Base-by-base conservation (phyloP, 2,797 vertebrate species). In the Psittacula derbiana region DNA sequence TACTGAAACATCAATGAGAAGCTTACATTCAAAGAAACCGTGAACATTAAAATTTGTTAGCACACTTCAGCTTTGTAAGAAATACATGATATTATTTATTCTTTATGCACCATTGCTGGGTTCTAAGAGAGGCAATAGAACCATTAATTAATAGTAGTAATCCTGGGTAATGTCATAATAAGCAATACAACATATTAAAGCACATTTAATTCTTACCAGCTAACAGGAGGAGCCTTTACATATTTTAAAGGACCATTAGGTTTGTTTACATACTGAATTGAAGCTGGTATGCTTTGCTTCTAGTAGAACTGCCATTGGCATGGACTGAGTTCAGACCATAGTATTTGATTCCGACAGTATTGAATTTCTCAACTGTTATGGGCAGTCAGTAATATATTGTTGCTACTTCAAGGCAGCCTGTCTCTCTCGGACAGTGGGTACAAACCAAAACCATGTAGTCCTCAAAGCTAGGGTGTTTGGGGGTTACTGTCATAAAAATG, bases 141-240 rank as follows among this genome's bases (percentile, higher is more conserved):
- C 78, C 84, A 31, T 92, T 95, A 96, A 96, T 95, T 94, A 96
- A 95, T 94, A 84, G 71, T 91, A 47, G 70, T 85, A 70, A 74
- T 88, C 64, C 60, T 83, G 90, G 73, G 14, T 94, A 93, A 86
- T 80, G 90, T 97, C 82, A 69, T 92, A 95, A 91, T 84, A 95
- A 96, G 94, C 83, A 73, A 76, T 90, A 46, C 38, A 70, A 36
- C 17, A 0, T 94, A 80, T 80, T 94, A 88, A 92, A 90, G 82
- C 33, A 13, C 27, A 16, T 90, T 92, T 80, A 55, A 52, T 75
- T 86, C 80, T 76, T 96, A 91, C 91, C 95, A 94, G 86, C 86
- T 88, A 90, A 86, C 88, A 74, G 80, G 82, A 88, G 93, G 88
- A 92, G 91, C 91, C 90, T 94, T 53, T 57, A 41, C 33, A 13